Percentiles rank a stretch among this genome's conserved stretches.
Evolutionary conservation across 2,888 invertebrate genomes (phyloP).

Genomic region (Agonopterix alstromeriana): DNA sequence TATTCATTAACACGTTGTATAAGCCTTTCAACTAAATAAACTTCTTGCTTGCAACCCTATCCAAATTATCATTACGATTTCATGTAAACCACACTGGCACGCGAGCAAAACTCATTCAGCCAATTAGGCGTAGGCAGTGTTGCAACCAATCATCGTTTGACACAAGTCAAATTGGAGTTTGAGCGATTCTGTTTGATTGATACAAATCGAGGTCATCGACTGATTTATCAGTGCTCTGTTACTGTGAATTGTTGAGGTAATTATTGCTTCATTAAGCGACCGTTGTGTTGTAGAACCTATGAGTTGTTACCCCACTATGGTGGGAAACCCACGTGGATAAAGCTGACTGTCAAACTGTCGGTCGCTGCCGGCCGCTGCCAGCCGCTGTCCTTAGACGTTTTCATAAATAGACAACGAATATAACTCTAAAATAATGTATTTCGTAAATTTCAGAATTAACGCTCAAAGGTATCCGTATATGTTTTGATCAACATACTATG

Average conservation of each 20-base stretch:
- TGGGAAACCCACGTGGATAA: too few species aligned
- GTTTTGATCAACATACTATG: too few species aligned
- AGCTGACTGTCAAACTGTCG: too few species aligned
- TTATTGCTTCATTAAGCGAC: constrained; percentile 37
- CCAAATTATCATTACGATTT: constrained; percentile 13
- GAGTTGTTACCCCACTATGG: too few species aligned
- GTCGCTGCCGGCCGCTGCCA: too few species aligned
- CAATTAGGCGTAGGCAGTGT: constrained; percentile 64
- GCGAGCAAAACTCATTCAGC: constrained; percentile 64
- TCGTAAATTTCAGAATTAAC: not conserved
- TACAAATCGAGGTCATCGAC: constrained; percentile 66
- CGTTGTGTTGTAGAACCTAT: constrained; percentile 1
- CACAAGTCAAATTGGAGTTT: constrained; percentile 68
- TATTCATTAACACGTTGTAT: too few species aligned
- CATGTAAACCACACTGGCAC: constrained; percentile 36
- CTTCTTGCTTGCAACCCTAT: not conserved
- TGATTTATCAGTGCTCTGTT: constrained; percentile 53
- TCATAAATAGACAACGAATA: not conserved
- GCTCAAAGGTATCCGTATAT: too few species aligned
- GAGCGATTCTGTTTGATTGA: constrained; percentile 64
- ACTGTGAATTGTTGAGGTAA: constrained; percentile 30
- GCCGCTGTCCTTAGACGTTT: not conserved
- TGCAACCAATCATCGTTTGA: constrained; percentile 74
- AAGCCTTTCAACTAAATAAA: too few species aligned
- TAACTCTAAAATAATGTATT: not conserved